Conservation (phyloP, 2,797 vertebrate genomes). For the Cryptoprocta ferox region DNA sequence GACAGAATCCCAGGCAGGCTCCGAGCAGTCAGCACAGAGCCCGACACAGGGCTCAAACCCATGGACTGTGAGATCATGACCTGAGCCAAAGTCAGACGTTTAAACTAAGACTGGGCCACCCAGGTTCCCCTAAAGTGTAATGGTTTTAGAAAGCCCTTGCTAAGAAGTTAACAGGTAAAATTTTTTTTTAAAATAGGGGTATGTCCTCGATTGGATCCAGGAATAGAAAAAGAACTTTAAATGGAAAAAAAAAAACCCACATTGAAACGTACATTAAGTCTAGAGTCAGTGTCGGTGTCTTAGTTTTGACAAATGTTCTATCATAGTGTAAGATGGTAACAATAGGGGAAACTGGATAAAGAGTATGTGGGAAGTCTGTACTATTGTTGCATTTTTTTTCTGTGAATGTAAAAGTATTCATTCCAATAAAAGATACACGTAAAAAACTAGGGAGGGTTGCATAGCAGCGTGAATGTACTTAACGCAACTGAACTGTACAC, state of each 20-base stretch:
- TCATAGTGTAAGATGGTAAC: neutral
- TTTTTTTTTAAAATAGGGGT: neutral
- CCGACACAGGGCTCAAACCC: too few relatives aligned
- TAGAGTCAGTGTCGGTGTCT: neutral
- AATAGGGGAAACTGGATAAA: neutral
- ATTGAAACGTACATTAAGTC: neutral
- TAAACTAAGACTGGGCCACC: too few relatives aligned
- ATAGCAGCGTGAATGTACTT: neutral
- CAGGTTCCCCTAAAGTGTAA: neutral
- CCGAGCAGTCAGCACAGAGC: too few relatives aligned
- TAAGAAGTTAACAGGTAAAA: neutral
- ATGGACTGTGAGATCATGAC: too few relatives aligned
- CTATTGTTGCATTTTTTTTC: neutral
- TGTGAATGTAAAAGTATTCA: neutral
- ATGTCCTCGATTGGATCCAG: neutral
- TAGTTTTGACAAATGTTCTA: neutral
- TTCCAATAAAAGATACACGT: neutral
- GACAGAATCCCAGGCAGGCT: too few relatives aligned
- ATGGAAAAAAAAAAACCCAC: neutral
- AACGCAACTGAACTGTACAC: neutral
- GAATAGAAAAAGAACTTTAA: neutral
- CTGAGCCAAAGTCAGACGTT: too few relatives aligned
- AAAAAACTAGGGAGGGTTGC: neutral
- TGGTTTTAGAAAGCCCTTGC: neutral
- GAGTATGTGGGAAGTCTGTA: neutral